phyloP scores from a whole-genome alignment of 2,113 vertebrate genomes.

The Climacteris rufus region DNA sequence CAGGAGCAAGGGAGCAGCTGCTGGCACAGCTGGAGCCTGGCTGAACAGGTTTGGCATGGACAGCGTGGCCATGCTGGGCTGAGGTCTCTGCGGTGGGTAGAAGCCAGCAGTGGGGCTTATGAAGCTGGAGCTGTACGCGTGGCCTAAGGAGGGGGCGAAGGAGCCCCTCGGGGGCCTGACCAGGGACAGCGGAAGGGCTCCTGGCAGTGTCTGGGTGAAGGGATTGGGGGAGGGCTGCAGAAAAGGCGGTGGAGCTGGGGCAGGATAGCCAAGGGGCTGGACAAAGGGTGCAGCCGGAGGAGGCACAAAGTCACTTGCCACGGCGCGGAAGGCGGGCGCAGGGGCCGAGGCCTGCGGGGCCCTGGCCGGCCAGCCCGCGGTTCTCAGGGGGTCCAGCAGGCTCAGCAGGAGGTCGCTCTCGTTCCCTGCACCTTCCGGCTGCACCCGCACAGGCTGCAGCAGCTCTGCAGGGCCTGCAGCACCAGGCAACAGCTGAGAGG shows the following conservation, averaged over 20 bases:
- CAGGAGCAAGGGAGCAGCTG: conserved; percentile 59
- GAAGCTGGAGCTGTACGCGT: conserved; percentile 77
- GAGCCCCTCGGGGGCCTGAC: conserved; percentile 66
- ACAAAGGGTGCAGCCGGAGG: conserved; percentile 40
- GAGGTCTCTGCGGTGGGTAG: conserved; percentile 69
- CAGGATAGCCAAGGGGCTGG: conserved; percentile 70
- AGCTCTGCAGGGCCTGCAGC: conserved; percentile 57
- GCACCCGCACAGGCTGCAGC: conserved; percentile 72
- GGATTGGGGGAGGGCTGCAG: conserved; percentile 81
- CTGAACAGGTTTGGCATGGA: conserved; percentile 81
- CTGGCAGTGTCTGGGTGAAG: conserved; percentile 73
- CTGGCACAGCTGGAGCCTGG: conserved; percentile 70
- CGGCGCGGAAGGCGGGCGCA: not conserved
- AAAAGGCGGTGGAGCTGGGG: conserved; percentile 62
- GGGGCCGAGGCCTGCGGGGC: not conserved
- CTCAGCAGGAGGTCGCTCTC: conserved; percentile 79
- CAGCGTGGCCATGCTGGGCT: conserved; percentile 70
- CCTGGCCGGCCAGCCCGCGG: conserved; percentile 27
- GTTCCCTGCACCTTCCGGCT: not conserved
- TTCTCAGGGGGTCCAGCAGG: conserved; percentile 86
- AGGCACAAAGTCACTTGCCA: conserved; percentile 38
- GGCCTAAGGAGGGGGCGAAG: conserved; percentile 74
- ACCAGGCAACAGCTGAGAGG: not conserved
- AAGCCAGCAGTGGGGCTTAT: conserved; percentile 69
- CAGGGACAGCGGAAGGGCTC: conserved; percentile 62